Conservation (phyloP, 2,888 invertebrate species). For the Drosophila ustulata region DNA sequence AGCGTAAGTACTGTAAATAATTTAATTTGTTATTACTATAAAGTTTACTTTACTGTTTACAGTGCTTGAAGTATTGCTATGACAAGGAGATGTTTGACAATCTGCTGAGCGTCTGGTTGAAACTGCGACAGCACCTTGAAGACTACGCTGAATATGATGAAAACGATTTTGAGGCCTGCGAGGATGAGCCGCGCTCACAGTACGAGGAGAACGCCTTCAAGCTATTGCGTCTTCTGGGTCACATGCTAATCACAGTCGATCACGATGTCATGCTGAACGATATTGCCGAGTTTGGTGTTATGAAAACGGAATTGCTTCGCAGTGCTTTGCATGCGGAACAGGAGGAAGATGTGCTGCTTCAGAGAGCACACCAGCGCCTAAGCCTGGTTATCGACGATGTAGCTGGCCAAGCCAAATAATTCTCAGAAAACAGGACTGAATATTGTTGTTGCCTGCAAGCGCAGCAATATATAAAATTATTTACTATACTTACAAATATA, state of each 20-base stretch:
- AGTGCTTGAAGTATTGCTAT: conserved; percentile 83
- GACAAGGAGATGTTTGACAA: conserved; percentile 78
- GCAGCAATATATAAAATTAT: conserved; percentile 35
- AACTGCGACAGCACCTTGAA: conserved; percentile 55
- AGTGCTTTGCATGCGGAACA: conserved; percentile 50
- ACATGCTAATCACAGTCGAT: conserved; percentile 49
- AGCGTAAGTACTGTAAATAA: conserved; percentile 53
- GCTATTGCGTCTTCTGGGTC: conserved; percentile 57
- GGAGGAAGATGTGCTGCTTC: conserved; percentile 56
- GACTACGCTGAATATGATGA: conserved; percentile 44
- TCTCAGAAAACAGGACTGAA: conserved; percentile 68
- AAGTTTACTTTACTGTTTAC: conserved; percentile 30
- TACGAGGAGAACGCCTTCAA: conserved; percentile 62
- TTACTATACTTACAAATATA: conserved; percentile 29
- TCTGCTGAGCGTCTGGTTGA: conserved; percentile 80
- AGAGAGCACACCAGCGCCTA: conserved; percentile 56
- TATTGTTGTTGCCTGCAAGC: conserved; percentile 64
- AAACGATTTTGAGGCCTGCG: conserved; percentile 73
- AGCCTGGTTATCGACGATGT: conserved; percentile 45
- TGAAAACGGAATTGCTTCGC: conserved; percentile 45
- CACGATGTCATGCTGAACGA: conserved; percentile 27
- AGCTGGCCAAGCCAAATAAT: conserved; percentile 66
- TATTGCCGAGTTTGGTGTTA: conserved; percentile 46
- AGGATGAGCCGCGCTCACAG: conserved; percentile 69
- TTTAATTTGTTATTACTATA: not conserved